Base-by-base conservation (phyloP, 2,888 invertebrate genomes). In the Leptopilina drosophilae region DNA sequence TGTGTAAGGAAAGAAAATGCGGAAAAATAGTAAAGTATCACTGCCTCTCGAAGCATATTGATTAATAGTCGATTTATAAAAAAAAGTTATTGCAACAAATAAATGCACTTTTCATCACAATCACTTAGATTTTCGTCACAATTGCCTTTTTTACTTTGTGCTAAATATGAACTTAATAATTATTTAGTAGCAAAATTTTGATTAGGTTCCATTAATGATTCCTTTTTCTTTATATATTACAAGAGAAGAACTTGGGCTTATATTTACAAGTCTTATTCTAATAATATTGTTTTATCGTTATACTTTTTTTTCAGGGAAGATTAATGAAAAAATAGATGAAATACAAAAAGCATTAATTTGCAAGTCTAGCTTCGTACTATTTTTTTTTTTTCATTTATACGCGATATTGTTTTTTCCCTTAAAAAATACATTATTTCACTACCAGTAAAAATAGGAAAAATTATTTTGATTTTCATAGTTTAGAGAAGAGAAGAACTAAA, bases 231-330 rank as follows among this genome's bases (percentile, higher is more conserved):
- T 66, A 15, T 66, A 66, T 73, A 26, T 56, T 73, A 73, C 73
- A 73, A 53, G 73, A 73, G 73, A 33, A 73, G 56, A 73, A 8
- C 56, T 73, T 33, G 14, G 33, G 56, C 53, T 73, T n/a, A 73
- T 73, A 73, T 73, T 56, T 73, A 73, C 73, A 73, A 20, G 33
- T 40, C 56, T 73, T 73, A 73, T 15, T 9, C 33, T 33, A 73
- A 20, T 33, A 33, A n/a, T 49, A 9, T 49, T 49, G n/a, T 73
- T 53, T 73, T 40, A 15, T 66, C 15, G 15, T 66, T 46, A 42
- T 73, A n/a, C n/a, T 11, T 11, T 42, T 20, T 20, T 20, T 20
- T 20, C 12, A 40, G n/a, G 73, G 73, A 56, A 73, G 73, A 56
- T 33, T 56, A 9, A 9, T 64, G 64, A 40, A 73, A 73, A 73